Base-by-base conservation (phyloP, 2,797 vertebrate species). In the Nannoperca obscura region DNA sequence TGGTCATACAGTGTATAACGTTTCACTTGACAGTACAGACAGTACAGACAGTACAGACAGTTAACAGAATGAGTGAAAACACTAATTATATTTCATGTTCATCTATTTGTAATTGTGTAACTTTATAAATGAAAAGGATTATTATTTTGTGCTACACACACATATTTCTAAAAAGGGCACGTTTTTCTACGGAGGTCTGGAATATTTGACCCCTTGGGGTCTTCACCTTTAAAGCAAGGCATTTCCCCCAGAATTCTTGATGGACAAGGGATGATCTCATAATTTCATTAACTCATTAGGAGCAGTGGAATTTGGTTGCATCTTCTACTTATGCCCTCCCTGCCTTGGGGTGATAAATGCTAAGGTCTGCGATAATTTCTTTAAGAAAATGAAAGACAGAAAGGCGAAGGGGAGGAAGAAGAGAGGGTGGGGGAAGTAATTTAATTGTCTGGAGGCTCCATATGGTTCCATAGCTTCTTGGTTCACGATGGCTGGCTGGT, bases 231-330 rank as follows among this genome's bases (percentile, higher is more conserved):
- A 47, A 71, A 79, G 75, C 32, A 30, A 76, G 22, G 53, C 5
- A 42, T 57, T 80, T 75, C 62, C 74, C 46, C 7, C 5, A 50
- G 66, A 76, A 66, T 78, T 78, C 80, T 71, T 89, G 92, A 92
- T 92, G 84, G 89, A 91, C 76, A 80, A 71, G 66, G 64, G 76
- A 68, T 85, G 80, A 93, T 92, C 91, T 91, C 77, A 90, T 95
- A 94, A 95, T 95, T 94, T 93, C 87, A 93, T 94, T 95, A 94
- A 91, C 82, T 91, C 88, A 95, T 95, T 94, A 94, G 86, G 83
- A 87, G 74, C 75, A 12, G 54, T 61, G 91, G 92, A 94, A 94
- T 94, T 86, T 75, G 52, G 81, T 83, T 85, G 78, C 85, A 67
- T 88, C 62, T 73, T 73, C 64, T 54, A 83, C 70, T 55, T 61